These are phyloP conservation scores for Gibbula magus DNA, from an alignment of 2,888 invertebrate species.

Conservation along the genomic window DNA sequence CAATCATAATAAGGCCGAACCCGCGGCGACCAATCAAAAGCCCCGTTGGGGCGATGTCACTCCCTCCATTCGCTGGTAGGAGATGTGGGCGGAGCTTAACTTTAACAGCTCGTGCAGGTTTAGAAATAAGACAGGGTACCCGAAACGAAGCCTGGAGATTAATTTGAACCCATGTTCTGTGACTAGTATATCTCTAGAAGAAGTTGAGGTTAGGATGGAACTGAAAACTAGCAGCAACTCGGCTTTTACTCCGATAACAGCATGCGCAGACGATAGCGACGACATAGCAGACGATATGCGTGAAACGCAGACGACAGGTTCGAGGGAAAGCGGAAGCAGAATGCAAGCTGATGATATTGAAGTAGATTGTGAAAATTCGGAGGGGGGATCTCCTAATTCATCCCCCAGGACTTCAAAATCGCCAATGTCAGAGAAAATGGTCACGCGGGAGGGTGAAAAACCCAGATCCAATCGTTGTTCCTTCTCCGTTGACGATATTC, in stretches of 20 bases:
- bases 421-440: neutral
- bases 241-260: constrained; percentile 9
- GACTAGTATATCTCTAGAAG: neutral
- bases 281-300: constrained; percentile 1
- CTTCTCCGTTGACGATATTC: constrained; percentile 21
- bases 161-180: constrained; percentile 2
- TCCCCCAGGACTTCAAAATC: neutral
- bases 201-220: constrained; percentile 2
- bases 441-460: neutral
- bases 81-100: neutral
- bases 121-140: neutral
- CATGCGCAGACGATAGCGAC: neutral
- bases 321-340: neutral
- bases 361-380: neutral
- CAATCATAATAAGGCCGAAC: neutral
- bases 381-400: neutral
- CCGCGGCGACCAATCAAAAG: neutral
- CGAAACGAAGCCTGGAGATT: neutral
- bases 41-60: neutral
- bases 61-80: constrained; percentile 8
- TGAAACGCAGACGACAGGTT: neutral
- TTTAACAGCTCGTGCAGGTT: neutral
- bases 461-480: constrained; percentile 13
- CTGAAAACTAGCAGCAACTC: constrained; percentile 14
- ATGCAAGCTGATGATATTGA: neutral